Base-by-base conservation (phyloP, 1,140 invertebrate genomes). In the Aphidius gifuensis region DNA sequence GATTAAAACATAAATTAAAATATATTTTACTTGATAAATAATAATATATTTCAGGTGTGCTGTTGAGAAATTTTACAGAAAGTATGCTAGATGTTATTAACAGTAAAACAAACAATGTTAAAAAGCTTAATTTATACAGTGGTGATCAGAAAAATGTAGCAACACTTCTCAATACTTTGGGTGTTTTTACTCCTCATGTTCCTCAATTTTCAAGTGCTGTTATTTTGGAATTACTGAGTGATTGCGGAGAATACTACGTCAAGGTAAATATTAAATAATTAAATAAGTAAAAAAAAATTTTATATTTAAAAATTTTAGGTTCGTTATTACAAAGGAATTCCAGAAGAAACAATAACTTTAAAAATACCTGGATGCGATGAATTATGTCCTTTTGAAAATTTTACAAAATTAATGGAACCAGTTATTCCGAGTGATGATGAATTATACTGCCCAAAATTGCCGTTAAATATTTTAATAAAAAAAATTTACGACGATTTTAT, bases 71-170 rank as follows among this genome's bases (percentile, higher is more conserved):
- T 58, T 83, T 87, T 50, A 60, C 86, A 23, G 78, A 83, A 39
- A 80, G 83, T 61, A 59, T 65, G 39, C 4, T 21, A 39, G 68
- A 74, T 6, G 79, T 79, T 50, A 73, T 81, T n/a, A 72, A 75
- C 8, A 73, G 75, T 5, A 67, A 69, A 4, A 64, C 74, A 43
- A 60, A 64, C 9, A 21, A 43, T 56, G 62, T 62, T 9, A 76
- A 81, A 21, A 87, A 87, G 66, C 70, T 88, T 49, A 83, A 81
- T 57, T 66, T 88, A 43, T 87, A 85, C 72, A 86, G 85, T 6
- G 86, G 82, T 5, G 89, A 92, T 71, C 90, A 92, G 71, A 87
- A 87, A 49, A 90, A 88, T 45, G 80, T 93, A 4, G 83, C 85
- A 4, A 85, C 85, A 11, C 64, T 91, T 8, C 78, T 92, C 64